Percentiles rank a stretch among this genome's conserved stretches.
These are phyloP conservation scores for Drosophila nasuta DNA, from an alignment of 1,140 invertebrate species.

Conservation along the genomic window DNA sequence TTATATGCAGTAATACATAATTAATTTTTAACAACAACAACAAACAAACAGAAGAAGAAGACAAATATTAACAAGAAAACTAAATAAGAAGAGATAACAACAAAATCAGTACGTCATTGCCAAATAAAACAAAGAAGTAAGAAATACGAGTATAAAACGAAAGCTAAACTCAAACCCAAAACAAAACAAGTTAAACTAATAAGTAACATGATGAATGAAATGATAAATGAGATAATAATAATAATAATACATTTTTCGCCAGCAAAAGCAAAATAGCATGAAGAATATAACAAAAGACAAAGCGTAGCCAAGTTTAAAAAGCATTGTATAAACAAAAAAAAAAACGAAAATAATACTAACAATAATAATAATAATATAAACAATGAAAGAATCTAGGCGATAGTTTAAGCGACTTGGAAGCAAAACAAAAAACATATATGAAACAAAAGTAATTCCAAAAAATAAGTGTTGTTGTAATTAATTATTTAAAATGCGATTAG, in stretches of 20 bases:
- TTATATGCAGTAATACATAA: conserved; percentile 64
- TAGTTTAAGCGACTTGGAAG: conserved; percentile 49
- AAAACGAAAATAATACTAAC: conserved; percentile 28
- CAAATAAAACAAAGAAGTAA: conserved; percentile 48
- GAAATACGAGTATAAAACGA: conserved; percentile 28
- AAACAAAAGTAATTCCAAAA: conserved; percentile 34
- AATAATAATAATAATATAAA: conserved; percentile 26
- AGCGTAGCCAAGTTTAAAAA: conserved; percentile 60
- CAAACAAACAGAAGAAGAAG: conserved; percentile 34
- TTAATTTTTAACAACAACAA: conserved; percentile 61
- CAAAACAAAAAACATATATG: background rate
- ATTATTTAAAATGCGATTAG: conserved; percentile 62
- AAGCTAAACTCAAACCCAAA: conserved; percentile 27
- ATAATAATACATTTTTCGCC: conserved; percentile 45
- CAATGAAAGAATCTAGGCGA: conserved; percentile 39
- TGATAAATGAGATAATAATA: conserved; percentile 33
- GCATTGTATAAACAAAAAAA: conserved; percentile 64
- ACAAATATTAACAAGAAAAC: conserved; percentile 14
- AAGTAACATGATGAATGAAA: conserved; percentile 13
- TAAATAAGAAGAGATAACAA: conserved; percentile 48
- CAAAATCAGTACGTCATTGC: conserved; percentile 80
- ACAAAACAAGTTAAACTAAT: conserved; percentile 29
- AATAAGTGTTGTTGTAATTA: conserved; percentile 78
- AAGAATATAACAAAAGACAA: conserved; percentile 22
- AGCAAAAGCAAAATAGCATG: conserved; percentile 37